Conservation (phyloP, 2,113 vertebrate genomes). For the Apus apus region DNA sequence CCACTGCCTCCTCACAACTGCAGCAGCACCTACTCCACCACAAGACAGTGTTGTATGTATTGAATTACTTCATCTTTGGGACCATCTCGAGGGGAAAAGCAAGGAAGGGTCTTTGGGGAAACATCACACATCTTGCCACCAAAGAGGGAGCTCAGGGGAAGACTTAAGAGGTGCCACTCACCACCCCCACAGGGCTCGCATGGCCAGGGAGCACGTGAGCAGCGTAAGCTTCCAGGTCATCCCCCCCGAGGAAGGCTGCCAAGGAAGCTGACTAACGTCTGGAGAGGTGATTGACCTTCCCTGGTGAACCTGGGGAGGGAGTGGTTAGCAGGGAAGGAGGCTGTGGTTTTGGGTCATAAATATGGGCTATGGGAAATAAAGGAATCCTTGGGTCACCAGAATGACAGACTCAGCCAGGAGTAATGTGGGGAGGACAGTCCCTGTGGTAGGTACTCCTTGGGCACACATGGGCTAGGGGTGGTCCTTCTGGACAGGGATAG, state of each 20-base stretch:
- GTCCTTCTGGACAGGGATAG: not conserved
- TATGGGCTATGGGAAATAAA: not conserved
- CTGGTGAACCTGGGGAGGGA: not conserved
- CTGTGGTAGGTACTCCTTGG: not conserved
- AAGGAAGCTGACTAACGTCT: not conserved
- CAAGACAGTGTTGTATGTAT: fast-evolving
- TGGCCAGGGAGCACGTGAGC: fast-evolving
- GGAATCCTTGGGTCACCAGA: not conserved
- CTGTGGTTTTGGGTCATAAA: not conserved
- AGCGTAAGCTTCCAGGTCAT: fast-evolving
- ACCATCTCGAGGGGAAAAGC: not conserved
- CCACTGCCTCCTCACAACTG: not conserved
- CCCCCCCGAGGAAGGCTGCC: not conserved
- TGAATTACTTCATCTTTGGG: not conserved
- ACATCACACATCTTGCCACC: not conserved
- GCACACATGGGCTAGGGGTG: not conserved
- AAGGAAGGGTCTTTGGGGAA: not conserved
- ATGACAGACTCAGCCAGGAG: not conserved
- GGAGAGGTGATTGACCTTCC: not conserved
- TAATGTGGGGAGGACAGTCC: not conserved
- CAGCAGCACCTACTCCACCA: not conserved
- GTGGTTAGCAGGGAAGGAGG: not conserved
- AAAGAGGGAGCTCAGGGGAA: fast-evolving
- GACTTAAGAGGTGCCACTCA: not conserved
- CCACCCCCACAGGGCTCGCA: not conserved